Percentiles rank a stretch among this genome's conserved stretches.
These are phyloP conservation scores for Melanotaenia boesemani DNA, from an alignment of 2,797 vertebrate species.

Conservation along the genomic window DNA sequence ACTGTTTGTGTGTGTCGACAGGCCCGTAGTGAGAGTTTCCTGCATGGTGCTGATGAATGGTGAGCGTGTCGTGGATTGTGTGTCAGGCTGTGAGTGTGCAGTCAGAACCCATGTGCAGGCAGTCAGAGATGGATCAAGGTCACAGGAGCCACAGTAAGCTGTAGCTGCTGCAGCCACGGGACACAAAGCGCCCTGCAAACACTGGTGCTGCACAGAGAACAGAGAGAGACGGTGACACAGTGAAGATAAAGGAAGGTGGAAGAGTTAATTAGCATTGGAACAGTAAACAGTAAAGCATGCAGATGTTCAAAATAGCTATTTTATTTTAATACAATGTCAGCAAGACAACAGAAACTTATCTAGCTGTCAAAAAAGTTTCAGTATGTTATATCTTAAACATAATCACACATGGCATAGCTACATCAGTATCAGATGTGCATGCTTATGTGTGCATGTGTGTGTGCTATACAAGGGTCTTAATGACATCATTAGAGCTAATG, in stretches of 20 bases:
- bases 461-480: conserved; percentile 56
- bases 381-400: conserved; percentile 1
- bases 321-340: neutral
- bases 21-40: conserved; percentile 58
- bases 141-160: conserved; percentile 88
- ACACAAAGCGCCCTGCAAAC: conserved; percentile 83
- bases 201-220: conserved; percentile 79
- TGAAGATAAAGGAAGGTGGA: neutral
- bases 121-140: conserved; percentile 83
- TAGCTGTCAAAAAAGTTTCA: neutral
- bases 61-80: conserved; percentile 26
- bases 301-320: neutral
- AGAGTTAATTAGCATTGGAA: neutral
- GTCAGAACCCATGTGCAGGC: conserved; percentile 84
- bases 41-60: conserved; percentile 34
- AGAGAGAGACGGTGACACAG: neutral
- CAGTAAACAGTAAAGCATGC: neutral
- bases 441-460: conserved; percentile 11
- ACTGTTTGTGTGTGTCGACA: conserved; percentile 26
- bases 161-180: conserved; percentile 78
- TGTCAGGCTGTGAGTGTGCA: conserved; percentile 18
- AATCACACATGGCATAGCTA: neutral
- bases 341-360: neutral
- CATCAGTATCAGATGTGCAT: neutral
- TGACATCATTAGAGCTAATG: conserved; percentile 78